A percentile compares a stretch with the other conserved stretches of the same genome.
phyloP scores from a whole-genome alignment of 2,888 invertebrate genomes.

The Coleophora flavipennella region DNA sequence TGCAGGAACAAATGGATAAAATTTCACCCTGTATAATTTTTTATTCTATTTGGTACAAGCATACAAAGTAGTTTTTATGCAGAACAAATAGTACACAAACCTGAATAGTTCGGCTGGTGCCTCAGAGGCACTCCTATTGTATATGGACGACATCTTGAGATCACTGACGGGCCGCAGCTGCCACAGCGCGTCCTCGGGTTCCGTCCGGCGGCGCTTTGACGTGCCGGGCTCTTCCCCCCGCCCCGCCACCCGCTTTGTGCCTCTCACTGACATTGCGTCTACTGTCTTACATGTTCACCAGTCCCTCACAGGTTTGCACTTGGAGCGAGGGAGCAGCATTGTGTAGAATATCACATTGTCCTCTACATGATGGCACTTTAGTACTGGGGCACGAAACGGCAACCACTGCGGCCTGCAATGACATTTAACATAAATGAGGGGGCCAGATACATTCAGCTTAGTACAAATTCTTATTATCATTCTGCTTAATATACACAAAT shows the following conservation, averaged over 20 bases:
- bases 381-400: conserved; percentile 30
- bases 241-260: conserved; percentile 60
- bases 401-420: conserved; percentile 44
- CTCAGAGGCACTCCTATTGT: conserved; percentile 85
- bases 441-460: too few relatives aligned
- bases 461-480: too few relatives aligned
- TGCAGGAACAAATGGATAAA: too few relatives aligned
- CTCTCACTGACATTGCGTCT: conserved; percentile 62
- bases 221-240: conserved; percentile 56
- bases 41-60: too few relatives aligned
- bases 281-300: conserved; percentile 63
- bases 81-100: conserved; percentile 41
- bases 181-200: conserved; percentile 75
- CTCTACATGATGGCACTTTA: conserved; percentile 62
- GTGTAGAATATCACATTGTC: conserved; percentile 65
- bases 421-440: conserved; percentile 1
- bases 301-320: conserved; percentile 59
- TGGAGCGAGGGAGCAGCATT: conserved; percentile 63
- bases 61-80: too few relatives aligned
- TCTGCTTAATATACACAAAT: background rate
- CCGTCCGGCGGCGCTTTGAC: conserved; percentile 60
- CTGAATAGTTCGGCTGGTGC: conserved; percentile 88
- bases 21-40: too few relatives aligned
- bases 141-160: conserved; percentile 91
- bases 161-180: conserved; percentile 88